These are phyloP conservation scores for Clinocottus analis DNA, from an alignment of 2,113 vertebrate genomes.

Conservation along the genomic window DNA sequence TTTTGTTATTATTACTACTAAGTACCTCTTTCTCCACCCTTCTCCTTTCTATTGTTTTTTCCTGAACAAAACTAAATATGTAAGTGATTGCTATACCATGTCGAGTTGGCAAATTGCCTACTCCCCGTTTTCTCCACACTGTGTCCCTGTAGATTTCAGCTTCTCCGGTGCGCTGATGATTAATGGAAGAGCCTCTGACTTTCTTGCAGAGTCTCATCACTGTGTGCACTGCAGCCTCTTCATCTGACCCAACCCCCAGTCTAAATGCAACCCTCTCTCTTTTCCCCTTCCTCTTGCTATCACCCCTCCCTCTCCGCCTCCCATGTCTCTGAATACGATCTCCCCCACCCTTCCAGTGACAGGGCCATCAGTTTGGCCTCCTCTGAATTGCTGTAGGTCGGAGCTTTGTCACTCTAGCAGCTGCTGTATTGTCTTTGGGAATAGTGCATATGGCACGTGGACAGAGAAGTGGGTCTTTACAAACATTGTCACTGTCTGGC, in stretches of 20 bases:
- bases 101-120: constrained; percentile 53
- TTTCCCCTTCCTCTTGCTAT: constrained; percentile 22
- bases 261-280: constrained; percentile 23
- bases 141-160: constrained; percentile 55
- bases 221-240: constrained; percentile 33
- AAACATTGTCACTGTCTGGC: constrained; percentile 41
- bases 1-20: background rate
- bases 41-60: constrained; percentile 19
- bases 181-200: constrained; percentile 64
- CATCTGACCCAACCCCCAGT: constrained; percentile 53
- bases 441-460: constrained; percentile 76
- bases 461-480: constrained; percentile 49
- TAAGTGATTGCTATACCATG: constrained; percentile 10
- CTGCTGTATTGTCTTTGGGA: constrained; percentile 79
- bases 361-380: constrained; percentile 44
- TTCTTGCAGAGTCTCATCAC: constrained; percentile 44
- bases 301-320: constrained; percentile 31
- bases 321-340: constrained; percentile 44
- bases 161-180: constrained; percentile 65
- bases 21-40: background rate
- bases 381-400: constrained; percentile 62
- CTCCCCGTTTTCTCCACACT: constrained; percentile 44
- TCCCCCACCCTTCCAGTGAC: constrained; percentile 47
- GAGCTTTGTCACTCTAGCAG: constrained; percentile 76
- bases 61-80: constrained; percentile 11